Percentiles rank a stretch among this genome's conserved stretches.
phyloP scores from a whole-genome alignment of 1,140 invertebrate genomes.

The Lasaia peninsularis region DNA sequence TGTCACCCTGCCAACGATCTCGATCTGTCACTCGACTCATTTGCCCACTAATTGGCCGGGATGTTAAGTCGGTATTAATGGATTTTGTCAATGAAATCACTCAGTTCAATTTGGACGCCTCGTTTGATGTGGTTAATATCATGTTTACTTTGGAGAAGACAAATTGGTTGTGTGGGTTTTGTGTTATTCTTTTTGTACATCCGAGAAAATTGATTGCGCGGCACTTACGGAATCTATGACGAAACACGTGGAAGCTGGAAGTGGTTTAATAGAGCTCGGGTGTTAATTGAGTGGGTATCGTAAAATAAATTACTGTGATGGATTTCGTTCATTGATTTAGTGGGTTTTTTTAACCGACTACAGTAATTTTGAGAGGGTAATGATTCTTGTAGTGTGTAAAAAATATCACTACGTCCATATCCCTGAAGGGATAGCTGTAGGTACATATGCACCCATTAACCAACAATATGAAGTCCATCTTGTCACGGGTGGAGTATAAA shows the following conservation, averaged over 20 bases:
- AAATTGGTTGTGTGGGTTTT: slow-evolving; percentile 39
- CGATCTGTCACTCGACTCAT: slow-evolving; percentile 68
- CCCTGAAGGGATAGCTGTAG: too few relatives aligned
- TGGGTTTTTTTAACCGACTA: background rate
- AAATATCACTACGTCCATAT: too few relatives aligned
- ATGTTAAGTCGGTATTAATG: slow-evolving; percentile 60
- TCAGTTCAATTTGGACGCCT: slow-evolving; percentile 45
- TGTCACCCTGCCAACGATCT: slow-evolving; percentile 61
- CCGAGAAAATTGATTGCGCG: slow-evolving; percentile 23
- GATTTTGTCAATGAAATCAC: slow-evolving; percentile 66
- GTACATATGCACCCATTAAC: too few relatives aligned
- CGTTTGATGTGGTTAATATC: slow-evolving; percentile 58
- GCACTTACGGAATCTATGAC: slow-evolving; percentile 32
- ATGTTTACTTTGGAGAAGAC: slow-evolving; percentile 60
- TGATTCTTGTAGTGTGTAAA: background rate
- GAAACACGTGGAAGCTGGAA: slow-evolving; percentile 5
- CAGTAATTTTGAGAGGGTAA: background rate
- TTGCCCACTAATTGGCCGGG: slow-evolving; percentile 68
- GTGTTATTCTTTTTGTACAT: slow-evolving; percentile 28
- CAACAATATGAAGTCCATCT: too few relatives aligned
- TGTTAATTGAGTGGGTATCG: background rate
- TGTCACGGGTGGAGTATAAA: too few relatives aligned
- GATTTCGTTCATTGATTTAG: background rate
- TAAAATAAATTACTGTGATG: background rate
- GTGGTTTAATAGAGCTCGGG: background rate